A percentile compares a stretch with the other conserved stretches of the same genome.
These are phyloP conservation scores for Corythornis vintsioides DNA, from an alignment of 2,113 vertebrate species.

Conservation along the genomic window DNA sequence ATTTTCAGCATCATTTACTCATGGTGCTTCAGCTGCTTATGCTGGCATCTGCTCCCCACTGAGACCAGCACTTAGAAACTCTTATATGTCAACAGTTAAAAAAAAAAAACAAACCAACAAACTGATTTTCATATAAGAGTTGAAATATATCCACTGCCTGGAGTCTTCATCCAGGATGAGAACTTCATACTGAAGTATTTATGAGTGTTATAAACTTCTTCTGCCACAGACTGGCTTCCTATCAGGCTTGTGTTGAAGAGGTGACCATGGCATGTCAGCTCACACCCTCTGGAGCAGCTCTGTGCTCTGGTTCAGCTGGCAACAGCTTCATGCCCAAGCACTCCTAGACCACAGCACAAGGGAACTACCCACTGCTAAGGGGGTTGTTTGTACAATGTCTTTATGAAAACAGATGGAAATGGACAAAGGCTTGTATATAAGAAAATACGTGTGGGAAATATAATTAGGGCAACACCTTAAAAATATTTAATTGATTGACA, in stretches of 20 bases:
- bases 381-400: not conserved
- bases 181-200: not conserved
- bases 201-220: not conserved
- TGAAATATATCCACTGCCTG: not conserved
- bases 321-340: not conserved
- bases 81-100: not conserved
- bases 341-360: fast-evolving
- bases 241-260: not conserved
- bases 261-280: not conserved
- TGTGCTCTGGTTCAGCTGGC: fast-evolving
- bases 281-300: not conserved
- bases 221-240: not conserved
- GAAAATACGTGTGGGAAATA: not conserved
- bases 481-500: not conserved
- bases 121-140: not conserved
- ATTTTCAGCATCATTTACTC: constrained; percentile 7
- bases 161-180: not conserved
- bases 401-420: not conserved
- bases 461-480: not conserved
- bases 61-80: not conserved
- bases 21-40: not conserved
- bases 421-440: not conserved
- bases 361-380: not conserved
- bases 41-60: not conserved
- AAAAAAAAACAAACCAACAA: not conserved